phyloP scores from a whole-genome alignment of 2,888 invertebrate species.

The Epinotia ramella region DNA sequence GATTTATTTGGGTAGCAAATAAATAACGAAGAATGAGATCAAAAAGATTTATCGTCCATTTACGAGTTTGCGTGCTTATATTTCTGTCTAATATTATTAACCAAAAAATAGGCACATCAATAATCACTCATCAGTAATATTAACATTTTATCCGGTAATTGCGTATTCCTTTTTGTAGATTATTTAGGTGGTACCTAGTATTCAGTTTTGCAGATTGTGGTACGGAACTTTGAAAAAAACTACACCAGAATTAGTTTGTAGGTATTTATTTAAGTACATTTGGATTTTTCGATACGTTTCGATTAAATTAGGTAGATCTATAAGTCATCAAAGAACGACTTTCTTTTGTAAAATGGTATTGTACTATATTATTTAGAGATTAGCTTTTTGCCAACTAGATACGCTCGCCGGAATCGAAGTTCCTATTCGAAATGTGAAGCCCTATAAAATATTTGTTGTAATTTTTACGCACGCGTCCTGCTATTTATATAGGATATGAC shows the following conservation, averaged over 20 bases:
- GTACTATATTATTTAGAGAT: too few species aligned
- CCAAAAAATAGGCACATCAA: not conserved
- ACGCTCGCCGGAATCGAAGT: not conserved
- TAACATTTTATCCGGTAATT: too few species aligned
- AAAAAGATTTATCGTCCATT: not conserved
- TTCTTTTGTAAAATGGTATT: too few species aligned
- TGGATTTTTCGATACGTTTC: not conserved
- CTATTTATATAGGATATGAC: not conserved
- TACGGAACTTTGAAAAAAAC: too few species aligned
- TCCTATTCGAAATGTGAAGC: not conserved
- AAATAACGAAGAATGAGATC: not conserved
- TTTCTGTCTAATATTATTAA: not conserved
- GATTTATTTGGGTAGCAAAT: slow-evolving; percentile 19
- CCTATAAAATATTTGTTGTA: not conserved
- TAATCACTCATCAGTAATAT: not conserved
- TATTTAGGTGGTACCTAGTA: too few species aligned
- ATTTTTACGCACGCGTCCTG: not conserved
- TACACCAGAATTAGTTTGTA: too few species aligned
- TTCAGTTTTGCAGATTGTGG: too few species aligned
- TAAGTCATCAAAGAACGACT: too few species aligned
- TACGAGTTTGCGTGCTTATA: not conserved
- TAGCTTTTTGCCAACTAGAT: not conserved
- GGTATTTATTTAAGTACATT: not conserved
- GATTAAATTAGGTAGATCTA: not conserved
- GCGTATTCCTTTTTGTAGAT: too few species aligned